Evolutionary conservation across 1,140 invertebrate species (phyloP), one percentile per base, ranked within the genome.

Genomic region (Danaus melanippus): DNA sequence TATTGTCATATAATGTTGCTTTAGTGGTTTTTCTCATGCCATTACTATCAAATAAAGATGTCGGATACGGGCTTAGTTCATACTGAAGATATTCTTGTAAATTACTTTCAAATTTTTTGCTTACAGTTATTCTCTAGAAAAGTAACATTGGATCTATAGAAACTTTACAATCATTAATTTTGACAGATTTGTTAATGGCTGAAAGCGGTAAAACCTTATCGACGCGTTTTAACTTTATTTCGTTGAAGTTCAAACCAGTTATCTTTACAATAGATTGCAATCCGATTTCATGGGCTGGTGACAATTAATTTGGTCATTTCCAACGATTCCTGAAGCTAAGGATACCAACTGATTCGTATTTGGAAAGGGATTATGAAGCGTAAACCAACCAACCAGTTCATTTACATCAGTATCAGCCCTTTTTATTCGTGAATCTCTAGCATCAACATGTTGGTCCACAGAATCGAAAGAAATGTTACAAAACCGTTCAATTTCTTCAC

Each of bases 1-100:
- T 64, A 55, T 64, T 66, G 46, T 79, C 64, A 66, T 79, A 84
- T 17, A 86, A 65, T 62, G 67, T 49, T 8, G 76, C 54, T 72
- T 84, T 83, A 12, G 53, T 67, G 7, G 66, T 71, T 79, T 85
- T 82, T 66, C 74, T 60, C 79, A 84, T 84, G 57, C 74, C 74
- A 71, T 66, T 49, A 60, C 60, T 70, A 69, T 78, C 69, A 73
- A 83, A 87, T 64, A 87, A 48, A 53, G 79, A 60, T 64, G 64
- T 58, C 15, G 83, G 76, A 71, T 67, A 82, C 44, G 76, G 76
- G 47, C 67, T 70, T 46, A 85, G 43, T 74, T 87, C 77, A 73
- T 79, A 83, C 55, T 73, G 59, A 60, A 84, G 58, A 66, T 78
- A 76, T 69, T 77, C 54, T 57, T 73, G 40, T 46, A 79, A 42